Evolutionary conservation across 2,888 invertebrate genomes (phyloP).

Genomic region (Tetramorium bicarinatum): DNA sequence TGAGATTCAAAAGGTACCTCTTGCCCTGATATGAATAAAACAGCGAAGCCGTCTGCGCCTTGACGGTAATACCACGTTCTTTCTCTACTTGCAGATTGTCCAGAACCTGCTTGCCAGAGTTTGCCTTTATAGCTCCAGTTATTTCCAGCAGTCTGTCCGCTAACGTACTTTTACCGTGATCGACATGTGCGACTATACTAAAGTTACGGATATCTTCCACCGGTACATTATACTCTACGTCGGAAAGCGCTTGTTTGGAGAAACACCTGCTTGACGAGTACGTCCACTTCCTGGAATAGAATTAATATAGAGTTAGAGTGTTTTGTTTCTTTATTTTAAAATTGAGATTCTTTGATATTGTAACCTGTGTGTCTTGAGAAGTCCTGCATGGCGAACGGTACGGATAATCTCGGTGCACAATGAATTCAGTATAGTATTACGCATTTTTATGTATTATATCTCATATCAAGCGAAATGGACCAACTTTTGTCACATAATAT

Average conservation of each 20-base stretch:
- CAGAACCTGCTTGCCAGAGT: conserved; percentile 91
- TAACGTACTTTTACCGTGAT: conserved; percentile 99
- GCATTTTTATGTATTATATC: conserved; percentile 17
- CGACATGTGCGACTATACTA: conserved; percentile 99
- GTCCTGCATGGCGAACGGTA: not conserved
- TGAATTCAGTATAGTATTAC: conserved; percentile 18
- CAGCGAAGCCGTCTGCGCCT: conserved; percentile 98
- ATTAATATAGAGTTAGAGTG: not conserved
- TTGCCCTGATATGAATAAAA: conserved; percentile 90
- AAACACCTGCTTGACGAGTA: conserved; percentile 22
- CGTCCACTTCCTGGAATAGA: conserved; percentile 44
- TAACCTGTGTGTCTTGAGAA: conserved; percentile 27
- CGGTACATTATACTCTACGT: conserved; percentile 83
- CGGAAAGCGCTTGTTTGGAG: not conserved
- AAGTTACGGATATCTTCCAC: conserved; percentile 93
- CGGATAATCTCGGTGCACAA: not conserved
- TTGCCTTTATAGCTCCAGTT: conserved; percentile 93
- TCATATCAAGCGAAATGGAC: not conserved
- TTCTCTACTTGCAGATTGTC: conserved; percentile 95
- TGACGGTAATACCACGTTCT: conserved; percentile 99
- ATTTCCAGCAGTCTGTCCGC: conserved; percentile 98
- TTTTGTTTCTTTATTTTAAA: not conserved
- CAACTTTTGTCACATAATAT: not conserved
- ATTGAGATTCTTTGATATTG: not conserved
- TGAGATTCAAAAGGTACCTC: conserved; percentile 95